phyloP scores from a whole-genome alignment of 1,140 invertebrate species.

The Dysdera silvatica region DNA sequence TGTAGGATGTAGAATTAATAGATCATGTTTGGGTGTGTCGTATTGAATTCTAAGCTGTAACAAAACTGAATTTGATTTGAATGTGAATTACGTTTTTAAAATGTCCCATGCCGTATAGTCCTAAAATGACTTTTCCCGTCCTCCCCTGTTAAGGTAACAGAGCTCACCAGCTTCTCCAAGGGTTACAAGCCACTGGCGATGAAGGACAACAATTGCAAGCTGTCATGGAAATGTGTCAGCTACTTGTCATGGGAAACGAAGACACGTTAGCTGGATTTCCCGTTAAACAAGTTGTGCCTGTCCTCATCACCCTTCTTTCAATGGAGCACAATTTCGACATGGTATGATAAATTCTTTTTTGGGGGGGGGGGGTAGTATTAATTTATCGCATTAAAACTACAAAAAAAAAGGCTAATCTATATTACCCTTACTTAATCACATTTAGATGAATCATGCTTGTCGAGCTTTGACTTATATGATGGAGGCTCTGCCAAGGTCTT shows the following conservation, averaged over 20 bases:
- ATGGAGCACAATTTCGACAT: slow-evolving; percentile 99
- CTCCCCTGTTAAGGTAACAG: slow-evolving; percentile 73
- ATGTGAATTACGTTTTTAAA: no score
- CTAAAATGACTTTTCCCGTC: no score
- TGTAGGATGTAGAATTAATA: no score
- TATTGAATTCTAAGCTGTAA: no score
- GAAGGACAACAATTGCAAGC: slow-evolving; percentile 95
- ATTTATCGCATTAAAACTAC: not conserved
- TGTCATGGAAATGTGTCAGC: slow-evolving; percentile 97
- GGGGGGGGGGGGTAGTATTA: not conserved
- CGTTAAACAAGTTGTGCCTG: slow-evolving; percentile 93
- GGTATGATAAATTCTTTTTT: slow-evolving; percentile 46
- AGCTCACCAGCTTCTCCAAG: slow-evolving; percentile 86
- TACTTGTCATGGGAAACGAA: slow-evolving; percentile 98
- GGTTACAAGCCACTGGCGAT: slow-evolving; percentile 85
- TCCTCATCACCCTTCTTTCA: slow-evolving; percentile 73
- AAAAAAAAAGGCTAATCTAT: no score
- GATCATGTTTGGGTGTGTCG: no score
- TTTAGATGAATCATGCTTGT: slow-evolving; percentile 95
- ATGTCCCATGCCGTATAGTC: no score
- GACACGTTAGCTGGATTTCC: slow-evolving; percentile 96
- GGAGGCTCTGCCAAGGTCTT: slow-evolving; percentile 92
- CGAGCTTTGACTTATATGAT: slow-evolving; percentile 98
- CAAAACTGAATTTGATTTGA: no score
- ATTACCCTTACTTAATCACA: no score